Evolutionary conservation across 2,797 vertebrate species (phyloP).

Genomic region (Chaetodon trifasciatus): DNA sequence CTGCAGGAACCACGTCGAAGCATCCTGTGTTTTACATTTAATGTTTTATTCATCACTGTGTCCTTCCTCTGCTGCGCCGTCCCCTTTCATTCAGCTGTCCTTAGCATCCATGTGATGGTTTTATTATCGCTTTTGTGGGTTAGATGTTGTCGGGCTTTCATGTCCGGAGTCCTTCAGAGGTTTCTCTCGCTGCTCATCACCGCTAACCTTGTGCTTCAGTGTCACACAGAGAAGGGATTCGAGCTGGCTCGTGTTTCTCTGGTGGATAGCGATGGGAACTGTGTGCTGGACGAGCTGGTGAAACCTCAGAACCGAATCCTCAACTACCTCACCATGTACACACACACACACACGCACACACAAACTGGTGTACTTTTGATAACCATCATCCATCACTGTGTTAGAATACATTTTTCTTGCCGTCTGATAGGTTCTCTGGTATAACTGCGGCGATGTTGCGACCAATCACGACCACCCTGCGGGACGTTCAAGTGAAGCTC

Average conservation of each 20-base stretch:
- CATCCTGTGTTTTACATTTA: background rate
- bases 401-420: background rate
- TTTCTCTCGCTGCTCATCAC: background rate
- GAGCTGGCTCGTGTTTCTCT: constrained; percentile 90
- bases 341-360: background rate
- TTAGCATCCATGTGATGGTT: background rate
- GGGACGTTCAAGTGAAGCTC: constrained; percentile 86
- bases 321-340: constrained; percentile 90
- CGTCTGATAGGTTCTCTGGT: constrained; percentile 89
- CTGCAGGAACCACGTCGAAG: background rate
- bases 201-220: constrained; percentile 79
- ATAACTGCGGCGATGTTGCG: constrained; percentile 88
- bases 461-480: constrained; percentile 86
- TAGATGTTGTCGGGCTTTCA: background rate
- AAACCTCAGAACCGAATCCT: constrained; percentile 86
- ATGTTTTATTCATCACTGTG: background rate
- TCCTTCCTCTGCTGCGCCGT: background rate
- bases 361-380: background rate
- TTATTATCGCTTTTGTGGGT: background rate
- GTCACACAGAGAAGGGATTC: constrained; percentile 85
- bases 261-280: constrained; percentile 87
- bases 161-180: background rate
- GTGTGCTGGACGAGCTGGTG: constrained; percentile 90
- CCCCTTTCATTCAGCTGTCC: background rate
- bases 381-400: background rate